Evolutionary conservation across 2,113 vertebrate species (phyloP).

Genomic region (Turdus rufiventris): DNA sequence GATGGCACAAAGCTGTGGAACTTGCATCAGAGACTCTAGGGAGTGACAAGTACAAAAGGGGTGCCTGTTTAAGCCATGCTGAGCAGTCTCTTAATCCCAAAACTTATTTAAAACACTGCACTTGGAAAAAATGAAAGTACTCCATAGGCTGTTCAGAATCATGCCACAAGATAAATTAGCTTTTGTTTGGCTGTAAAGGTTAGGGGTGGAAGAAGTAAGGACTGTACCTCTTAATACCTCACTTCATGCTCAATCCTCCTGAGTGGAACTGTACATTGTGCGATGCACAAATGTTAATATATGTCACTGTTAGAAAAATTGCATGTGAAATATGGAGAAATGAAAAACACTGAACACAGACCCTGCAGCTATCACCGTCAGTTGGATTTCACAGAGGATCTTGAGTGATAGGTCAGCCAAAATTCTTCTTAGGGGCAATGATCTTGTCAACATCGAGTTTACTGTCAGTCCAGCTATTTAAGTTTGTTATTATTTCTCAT

Average conservation of each 20-base stretch:
- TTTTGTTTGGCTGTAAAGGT: background rate
- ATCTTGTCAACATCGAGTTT: background rate
- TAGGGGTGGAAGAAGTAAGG: background rate
- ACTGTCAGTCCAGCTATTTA: background rate
- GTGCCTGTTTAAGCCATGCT: background rate
- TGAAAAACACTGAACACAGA: conserved; percentile 1
- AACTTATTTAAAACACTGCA: background rate
- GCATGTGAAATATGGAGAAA: conserved; percentile 13
- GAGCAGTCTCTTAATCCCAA: background rate
- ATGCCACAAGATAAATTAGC: background rate
- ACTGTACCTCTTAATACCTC: background rate
- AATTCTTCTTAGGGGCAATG: conserved; percentile 27
- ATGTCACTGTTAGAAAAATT: conserved; percentile 18
- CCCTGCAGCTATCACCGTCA: conserved; percentile 24
- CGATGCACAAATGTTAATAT: background rate
- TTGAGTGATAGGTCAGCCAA: conserved; percentile 25
- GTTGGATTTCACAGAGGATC: conserved; percentile 8
- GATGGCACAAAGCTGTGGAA: background rate
- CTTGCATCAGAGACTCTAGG: background rate
- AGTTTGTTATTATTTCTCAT: background rate
- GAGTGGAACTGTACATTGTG: background rate
- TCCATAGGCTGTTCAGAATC: background rate
- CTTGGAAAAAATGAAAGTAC: background rate
- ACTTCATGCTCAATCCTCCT: background rate
- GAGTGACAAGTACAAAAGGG: background rate